These are phyloP conservation scores for Diabrotica virgifera DNA, from an alignment of 1,140 invertebrate species.

Conservation along the genomic window DNA sequence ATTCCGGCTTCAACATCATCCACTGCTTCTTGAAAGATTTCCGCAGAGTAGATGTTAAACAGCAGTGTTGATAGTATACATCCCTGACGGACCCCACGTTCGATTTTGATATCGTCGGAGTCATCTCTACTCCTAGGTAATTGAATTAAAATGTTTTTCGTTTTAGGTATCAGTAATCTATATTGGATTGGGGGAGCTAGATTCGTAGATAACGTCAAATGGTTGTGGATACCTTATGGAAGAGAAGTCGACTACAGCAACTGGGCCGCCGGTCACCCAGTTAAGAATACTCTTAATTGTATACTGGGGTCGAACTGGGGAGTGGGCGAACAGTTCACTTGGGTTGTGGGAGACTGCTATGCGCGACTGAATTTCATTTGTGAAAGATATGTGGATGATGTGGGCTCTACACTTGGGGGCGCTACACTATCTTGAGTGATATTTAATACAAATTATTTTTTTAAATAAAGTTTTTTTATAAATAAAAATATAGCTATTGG, in stretches of 20 bases:
- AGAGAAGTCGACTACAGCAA: slow-evolving; percentile 1
- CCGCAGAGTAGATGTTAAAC: too few species aligned
- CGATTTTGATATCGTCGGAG: too few species aligned
- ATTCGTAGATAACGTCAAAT: not conserved
- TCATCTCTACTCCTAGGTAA: too few species aligned
- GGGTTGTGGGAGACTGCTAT: not conserved
- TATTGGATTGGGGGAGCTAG: slow-evolving; percentile 6
- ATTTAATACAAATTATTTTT: not conserved
- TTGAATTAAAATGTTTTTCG: not conserved
- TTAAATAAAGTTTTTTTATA: not conserved
- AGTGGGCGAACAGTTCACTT: not conserved
- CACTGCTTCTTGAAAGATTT: too few species aligned
- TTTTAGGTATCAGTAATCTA: slow-evolving; percentile 4
- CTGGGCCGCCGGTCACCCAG: slow-evolving; percentile 5
- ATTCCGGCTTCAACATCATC: too few species aligned
- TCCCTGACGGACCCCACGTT: too few species aligned
- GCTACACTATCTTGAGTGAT: not conserved
- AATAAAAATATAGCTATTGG: not conserved
- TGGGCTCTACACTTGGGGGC: not conserved
- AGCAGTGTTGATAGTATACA: too few species aligned
- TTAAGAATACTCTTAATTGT: not conserved
- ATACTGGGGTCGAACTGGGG: not conserved
- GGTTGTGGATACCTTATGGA: slow-evolving; percentile 3
- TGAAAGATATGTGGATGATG: not conserved
- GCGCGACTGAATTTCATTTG: slow-evolving; percentile 7